These are phyloP conservation scores for Pollicipes pollicipes DNA, from an alignment of 1,140 invertebrate species.

Conservation along the genomic window DNA sequence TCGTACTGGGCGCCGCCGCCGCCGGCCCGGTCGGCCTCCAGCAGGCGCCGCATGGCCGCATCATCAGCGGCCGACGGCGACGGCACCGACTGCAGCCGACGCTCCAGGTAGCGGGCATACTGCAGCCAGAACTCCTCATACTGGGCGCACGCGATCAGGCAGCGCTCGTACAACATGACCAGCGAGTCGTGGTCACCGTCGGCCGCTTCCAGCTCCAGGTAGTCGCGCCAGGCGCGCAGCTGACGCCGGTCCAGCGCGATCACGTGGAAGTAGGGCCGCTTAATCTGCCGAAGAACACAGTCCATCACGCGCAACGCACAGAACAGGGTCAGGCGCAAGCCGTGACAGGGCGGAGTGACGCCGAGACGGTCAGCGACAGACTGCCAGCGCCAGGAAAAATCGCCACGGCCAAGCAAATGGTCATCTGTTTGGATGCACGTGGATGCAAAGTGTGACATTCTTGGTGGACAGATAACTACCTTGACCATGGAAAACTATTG, in stretches of 20 bases:
- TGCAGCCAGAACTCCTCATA: constrained; percentile 97
- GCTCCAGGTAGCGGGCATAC: constrained; percentile 23
- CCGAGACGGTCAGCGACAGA: no score
- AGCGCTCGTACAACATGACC: constrained; percentile 80
- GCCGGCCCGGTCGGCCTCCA: background rate
- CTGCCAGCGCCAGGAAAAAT: no score
- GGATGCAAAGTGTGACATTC: no score
- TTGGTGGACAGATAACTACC: no score
- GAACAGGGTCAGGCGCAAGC: no score
- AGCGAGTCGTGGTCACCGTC: constrained; percentile 70
- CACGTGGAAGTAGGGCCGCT: constrained; percentile 90
- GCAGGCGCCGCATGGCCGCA: background rate
- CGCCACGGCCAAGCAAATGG: no score
- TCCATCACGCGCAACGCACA: no score
- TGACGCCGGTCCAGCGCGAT: constrained; percentile 89
- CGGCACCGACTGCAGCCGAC: constrained; percentile 9
- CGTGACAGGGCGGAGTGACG: no score
- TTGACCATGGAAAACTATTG: no score
- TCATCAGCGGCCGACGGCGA: background rate
- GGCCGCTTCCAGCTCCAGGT: constrained; percentile 82
- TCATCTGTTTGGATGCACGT: no score
- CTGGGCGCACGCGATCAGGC: constrained; percentile 87
- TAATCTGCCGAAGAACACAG: constrained; percentile 3
- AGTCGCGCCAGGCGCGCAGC: constrained; percentile 93
- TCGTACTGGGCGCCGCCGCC: background rate